A percentile compares a stretch with the other conserved stretches of the same genome.
phyloP scores from a whole-genome alignment of 1,140 invertebrate genomes.

The Chrysoperla carnea region DNA sequence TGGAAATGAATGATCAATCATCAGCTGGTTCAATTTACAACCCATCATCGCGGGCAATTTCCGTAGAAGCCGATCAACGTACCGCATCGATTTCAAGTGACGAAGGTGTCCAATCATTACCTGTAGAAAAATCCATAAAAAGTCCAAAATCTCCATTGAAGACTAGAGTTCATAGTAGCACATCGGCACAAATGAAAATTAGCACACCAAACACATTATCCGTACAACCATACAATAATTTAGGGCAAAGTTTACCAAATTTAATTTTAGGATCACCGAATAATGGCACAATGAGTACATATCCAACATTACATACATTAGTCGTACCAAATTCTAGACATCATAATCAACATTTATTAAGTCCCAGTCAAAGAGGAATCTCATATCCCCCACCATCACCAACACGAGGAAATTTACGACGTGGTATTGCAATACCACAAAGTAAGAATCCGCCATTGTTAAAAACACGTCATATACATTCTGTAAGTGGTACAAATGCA shows the following conservation, averaged over 20 bases:
- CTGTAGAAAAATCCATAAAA: constrained; percentile 12
- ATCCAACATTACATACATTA: constrained; percentile 29
- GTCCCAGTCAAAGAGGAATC: constrained; percentile 40
- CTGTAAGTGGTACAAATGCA: constrained; percentile 13
- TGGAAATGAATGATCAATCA: constrained; percentile 47
- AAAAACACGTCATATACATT: constrained; percentile 36
- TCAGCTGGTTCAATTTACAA: constrained; percentile 16
- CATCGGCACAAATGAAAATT: constrained; percentile 8
- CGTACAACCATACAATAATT: constrained; percentile 45
- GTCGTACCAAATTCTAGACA: constrained; percentile 29
- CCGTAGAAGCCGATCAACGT: constrained; percentile 29
- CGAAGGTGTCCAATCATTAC: constrained; percentile 23
- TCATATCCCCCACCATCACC: constrained; percentile 63
- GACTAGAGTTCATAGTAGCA: constrained; percentile 4
- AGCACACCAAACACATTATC: constrained; percentile 52
- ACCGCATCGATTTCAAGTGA: constrained; percentile 32
- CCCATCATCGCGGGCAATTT: constrained; percentile 24
- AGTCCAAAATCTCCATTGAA: constrained; percentile 16
- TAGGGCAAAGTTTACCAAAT: constrained; percentile 58
- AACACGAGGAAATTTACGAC: constrained; percentile 42
- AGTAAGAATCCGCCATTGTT: constrained; percentile 57
- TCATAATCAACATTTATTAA: constrained; percentile 27
- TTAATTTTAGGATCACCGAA: constrained; percentile 34
- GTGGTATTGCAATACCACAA: constrained; percentile 46
- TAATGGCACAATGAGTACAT: constrained; percentile 23